phyloP scores from a whole-genome alignment of 2,888 invertebrate genomes.

The Theretra japonica region DNA sequence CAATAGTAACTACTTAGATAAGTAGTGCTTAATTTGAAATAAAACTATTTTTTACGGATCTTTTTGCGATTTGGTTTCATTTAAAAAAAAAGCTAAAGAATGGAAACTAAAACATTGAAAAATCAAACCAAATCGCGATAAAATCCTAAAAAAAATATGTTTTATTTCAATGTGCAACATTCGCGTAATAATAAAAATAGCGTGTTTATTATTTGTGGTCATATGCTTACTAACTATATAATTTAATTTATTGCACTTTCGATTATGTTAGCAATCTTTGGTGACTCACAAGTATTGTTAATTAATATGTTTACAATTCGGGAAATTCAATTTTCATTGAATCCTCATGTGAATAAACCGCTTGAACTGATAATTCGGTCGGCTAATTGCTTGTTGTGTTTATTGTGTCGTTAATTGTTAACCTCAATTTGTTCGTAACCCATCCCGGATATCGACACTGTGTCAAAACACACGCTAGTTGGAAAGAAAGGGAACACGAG shows the following conservation, averaged over 20 bases:
- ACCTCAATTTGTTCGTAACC: slow-evolving; percentile 5
- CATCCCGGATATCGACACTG: slow-evolving; percentile 27
- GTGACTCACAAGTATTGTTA: neutral
- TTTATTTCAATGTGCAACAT: no score
- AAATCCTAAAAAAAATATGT: no score
- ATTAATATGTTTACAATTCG: neutral
- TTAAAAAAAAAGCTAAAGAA: no score
- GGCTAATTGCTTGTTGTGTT: neutral
- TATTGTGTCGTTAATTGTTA: slow-evolving; percentile 20
- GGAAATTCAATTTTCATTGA: neutral
- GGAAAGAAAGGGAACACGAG: slow-evolving; percentile 27
- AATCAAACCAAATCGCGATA: no score
- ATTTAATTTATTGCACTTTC: neutral
- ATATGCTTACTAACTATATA: neutral
- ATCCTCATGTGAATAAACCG: slow-evolving; percentile 1
- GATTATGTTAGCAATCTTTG: neutral
- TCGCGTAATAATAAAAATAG: no score
- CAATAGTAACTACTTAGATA: no score
- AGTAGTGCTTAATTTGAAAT: no score
- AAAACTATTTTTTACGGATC: no score
- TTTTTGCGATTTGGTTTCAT: no score
- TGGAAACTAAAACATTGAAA: no score
- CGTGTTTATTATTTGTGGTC: no score
- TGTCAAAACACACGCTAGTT: slow-evolving; percentile 14
- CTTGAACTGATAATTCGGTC: neutral